Conservation (phyloP, 1,140 invertebrate species). For the Drosophila mayri region DNA sequence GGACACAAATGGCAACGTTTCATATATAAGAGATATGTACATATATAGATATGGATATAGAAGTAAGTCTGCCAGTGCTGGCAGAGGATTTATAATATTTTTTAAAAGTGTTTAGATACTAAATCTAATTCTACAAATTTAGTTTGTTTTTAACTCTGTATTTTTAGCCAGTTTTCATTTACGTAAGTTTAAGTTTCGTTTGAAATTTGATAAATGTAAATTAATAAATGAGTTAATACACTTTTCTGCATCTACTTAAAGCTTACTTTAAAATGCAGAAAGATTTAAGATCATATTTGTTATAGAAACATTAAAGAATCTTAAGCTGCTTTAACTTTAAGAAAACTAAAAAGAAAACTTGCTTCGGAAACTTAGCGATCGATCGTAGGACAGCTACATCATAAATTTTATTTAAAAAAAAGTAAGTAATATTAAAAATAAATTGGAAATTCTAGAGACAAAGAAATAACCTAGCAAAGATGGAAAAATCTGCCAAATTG, state of each 20-base stretch:
- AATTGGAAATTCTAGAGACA: neutral
- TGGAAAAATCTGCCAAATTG: constrained; percentile 18
- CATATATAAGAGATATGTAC: neutral
- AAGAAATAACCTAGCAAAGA: neutral
- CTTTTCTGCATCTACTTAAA: too few species aligned
- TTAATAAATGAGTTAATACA: too few species aligned
- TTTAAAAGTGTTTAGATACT: too few species aligned
- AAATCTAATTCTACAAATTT: neutral
- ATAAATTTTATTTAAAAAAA: neutral
- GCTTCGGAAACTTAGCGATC: too few species aligned
- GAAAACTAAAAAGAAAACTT: too few species aligned
- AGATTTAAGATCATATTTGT: too few species aligned
- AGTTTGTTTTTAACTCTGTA: neutral
- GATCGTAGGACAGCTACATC: too few species aligned
- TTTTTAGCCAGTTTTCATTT: neutral
- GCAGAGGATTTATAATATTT: neutral
- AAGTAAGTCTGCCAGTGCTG: constrained; percentile 2
- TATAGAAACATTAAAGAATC: too few species aligned
- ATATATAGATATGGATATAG: neutral
- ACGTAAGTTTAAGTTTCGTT: neutral
- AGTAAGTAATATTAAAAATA: neutral
- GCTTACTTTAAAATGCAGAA: too few species aligned
- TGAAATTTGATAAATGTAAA: neutral
- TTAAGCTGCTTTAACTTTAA: too few species aligned
- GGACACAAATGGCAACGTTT: constrained; percentile 24